phyloP scores from a whole-genome alignment of 2,888 invertebrate species.

The Apamea crenata region DNA sequence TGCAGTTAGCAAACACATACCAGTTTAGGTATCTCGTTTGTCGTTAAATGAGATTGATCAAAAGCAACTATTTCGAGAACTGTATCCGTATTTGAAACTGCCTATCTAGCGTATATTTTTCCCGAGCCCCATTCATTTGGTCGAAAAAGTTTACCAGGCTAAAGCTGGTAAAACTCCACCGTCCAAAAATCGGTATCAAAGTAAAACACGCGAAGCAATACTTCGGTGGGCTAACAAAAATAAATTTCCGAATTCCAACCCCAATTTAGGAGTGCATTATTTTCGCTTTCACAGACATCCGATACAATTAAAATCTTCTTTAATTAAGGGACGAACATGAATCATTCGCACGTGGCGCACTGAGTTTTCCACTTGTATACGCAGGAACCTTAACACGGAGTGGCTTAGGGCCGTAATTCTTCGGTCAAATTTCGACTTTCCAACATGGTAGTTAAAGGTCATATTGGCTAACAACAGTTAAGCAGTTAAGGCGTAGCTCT shows the following conservation, averaged over 20 bases:
- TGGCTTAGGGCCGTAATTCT: slow-evolving; percentile 72
- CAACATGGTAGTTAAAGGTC: slow-evolving; percentile 70
- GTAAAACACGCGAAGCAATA: slow-evolving; percentile 86
- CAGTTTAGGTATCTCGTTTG: neutral
- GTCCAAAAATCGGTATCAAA: slow-evolving; percentile 73
- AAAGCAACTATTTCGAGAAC: slow-evolving; percentile 18
- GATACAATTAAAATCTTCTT: slow-evolving; percentile 91
- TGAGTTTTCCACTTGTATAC: slow-evolving; percentile 89
- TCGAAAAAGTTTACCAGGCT: slow-evolving; percentile 49
- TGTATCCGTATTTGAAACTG: slow-evolving; percentile 33
- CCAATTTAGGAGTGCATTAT: slow-evolving; percentile 91
- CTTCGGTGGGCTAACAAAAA: slow-evolving; percentile 82
- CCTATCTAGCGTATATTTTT: slow-evolving; percentile 51
- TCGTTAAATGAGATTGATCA: slow-evolving; percentile 27
- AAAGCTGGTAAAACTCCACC: slow-evolving; percentile 66
- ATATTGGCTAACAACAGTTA: slow-evolving; percentile 69
- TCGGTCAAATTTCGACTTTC: slow-evolving; percentile 79
- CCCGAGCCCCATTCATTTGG: slow-evolving; percentile 38
- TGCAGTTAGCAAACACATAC: slow-evolving; percentile 50
- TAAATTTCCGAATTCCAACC: slow-evolving; percentile 87
- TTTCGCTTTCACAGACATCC: slow-evolving; percentile 90
- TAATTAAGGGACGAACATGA: slow-evolving; percentile 90
- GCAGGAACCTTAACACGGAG: slow-evolving; percentile 79
- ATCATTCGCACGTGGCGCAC: slow-evolving; percentile 91
- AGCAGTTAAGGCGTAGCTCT: slow-evolving; percentile 80